phyloP scores from a whole-genome alignment of 2,113 vertebrate genomes.

The Dermatemys mawii region DNA sequence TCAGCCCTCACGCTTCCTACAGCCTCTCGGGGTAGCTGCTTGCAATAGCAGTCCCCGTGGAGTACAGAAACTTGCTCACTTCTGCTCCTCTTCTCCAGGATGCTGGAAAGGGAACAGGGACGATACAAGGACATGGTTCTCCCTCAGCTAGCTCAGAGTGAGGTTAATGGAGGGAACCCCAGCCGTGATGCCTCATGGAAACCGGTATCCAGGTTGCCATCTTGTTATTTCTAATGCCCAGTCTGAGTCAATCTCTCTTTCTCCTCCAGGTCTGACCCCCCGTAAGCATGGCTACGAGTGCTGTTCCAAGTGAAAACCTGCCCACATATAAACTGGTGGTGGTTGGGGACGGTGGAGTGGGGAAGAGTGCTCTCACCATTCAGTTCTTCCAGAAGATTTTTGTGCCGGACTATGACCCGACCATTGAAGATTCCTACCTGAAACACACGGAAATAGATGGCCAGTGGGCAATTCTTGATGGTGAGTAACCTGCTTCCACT shows the following conservation, averaged over 20 bases:
- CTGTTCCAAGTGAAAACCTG: constrained; percentile 96
- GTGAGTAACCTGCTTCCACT: constrained; percentile 74
- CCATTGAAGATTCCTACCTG: constrained; percentile 98
- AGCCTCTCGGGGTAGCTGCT: background rate
- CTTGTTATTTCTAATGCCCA: background rate
- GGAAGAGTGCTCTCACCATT: constrained; percentile 98
- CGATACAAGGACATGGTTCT: background rate
- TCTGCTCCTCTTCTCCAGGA: background rate
- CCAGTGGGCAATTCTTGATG: constrained; percentile 98
- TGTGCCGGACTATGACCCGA: constrained; percentile 98
- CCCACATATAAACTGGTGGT: constrained; percentile 98
- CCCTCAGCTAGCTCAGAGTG: background rate
- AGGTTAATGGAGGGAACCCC: background rate
- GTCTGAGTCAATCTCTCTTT: constrained; percentile 37
- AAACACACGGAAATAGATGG: constrained; percentile 98
- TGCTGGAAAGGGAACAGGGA: background rate
- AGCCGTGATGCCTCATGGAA: background rate
- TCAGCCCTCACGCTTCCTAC: accelerated
- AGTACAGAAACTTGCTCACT: background rate
- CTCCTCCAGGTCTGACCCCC: constrained; percentile 81
- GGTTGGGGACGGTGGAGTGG: constrained; percentile 96
- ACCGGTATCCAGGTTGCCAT: background rate
- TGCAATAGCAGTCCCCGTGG: background rate
- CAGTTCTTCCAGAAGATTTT: constrained; percentile 99
- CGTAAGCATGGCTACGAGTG: constrained; percentile 93